A percentile compares a stretch with the other conserved stretches of the same genome.
These are phyloP conservation scores for Holcopasites calliopsidis DNA, from an alignment of 1,140 invertebrate species.

Conservation along the genomic window DNA sequence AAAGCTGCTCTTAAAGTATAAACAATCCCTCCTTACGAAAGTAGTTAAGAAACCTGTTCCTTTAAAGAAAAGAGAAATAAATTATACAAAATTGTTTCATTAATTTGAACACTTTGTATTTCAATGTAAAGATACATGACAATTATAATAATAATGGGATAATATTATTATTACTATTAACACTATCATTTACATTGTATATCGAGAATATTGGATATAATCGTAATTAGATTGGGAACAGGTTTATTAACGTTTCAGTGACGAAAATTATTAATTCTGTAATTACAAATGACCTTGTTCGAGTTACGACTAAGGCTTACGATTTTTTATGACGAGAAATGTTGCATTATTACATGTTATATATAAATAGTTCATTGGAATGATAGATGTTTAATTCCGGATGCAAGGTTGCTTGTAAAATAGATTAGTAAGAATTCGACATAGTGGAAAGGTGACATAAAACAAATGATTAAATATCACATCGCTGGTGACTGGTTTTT, in stretches of 20 bases:
- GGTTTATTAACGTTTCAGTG: slow-evolving; percentile 58
- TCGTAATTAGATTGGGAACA: slow-evolving; percentile 51
- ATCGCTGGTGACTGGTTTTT: slow-evolving; percentile 42
- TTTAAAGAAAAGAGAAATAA: slow-evolving; percentile 48
- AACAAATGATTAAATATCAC: slow-evolving; percentile 39
- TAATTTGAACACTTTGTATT: slow-evolving; percentile 39
- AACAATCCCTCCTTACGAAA: slow-evolving; percentile 51
- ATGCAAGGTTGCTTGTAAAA: slow-evolving; percentile 74
- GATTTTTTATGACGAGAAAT: slow-evolving; percentile 72
- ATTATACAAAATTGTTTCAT: slow-evolving; percentile 41
- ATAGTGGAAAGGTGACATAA: slow-evolving; percentile 35
- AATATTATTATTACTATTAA: slow-evolving; percentile 10
- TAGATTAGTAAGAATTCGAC: slow-evolving; percentile 52
- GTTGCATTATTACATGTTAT: slow-evolving; percentile 69
- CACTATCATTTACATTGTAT: slow-evolving; percentile 31
- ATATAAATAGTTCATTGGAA: slow-evolving; percentile 66
- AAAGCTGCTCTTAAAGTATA: slow-evolving; percentile 78
- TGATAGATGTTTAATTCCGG: slow-evolving; percentile 69
- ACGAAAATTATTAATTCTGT: slow-evolving; percentile 62
- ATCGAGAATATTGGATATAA: slow-evolving; percentile 34
- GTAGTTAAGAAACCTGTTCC: slow-evolving; percentile 66
- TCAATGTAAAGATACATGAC: slow-evolving; percentile 13
- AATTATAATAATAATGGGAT: not conserved
- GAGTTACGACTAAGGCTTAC: slow-evolving; percentile 69
- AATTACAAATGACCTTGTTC: slow-evolving; percentile 71